Evolutionary conservation across 2,113 vertebrate species (phyloP).

Genomic region (Pteruthius melanotis): DNA sequence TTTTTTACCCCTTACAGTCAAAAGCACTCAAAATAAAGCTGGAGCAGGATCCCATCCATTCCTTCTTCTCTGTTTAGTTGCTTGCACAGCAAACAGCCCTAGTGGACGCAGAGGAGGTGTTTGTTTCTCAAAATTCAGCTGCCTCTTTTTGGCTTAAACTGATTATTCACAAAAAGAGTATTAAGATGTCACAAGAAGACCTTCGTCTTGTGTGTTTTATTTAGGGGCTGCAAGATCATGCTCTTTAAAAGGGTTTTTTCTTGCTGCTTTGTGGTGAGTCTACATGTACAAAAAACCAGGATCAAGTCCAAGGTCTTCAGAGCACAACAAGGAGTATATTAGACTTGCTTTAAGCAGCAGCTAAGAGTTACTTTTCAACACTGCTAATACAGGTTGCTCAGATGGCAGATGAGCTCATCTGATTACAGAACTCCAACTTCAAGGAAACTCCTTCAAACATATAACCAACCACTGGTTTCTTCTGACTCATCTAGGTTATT

Average conservation of each 20-base stretch:
- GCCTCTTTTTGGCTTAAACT: neutral
- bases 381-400: neutral
- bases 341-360: neutral
- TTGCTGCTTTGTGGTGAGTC: neutral
- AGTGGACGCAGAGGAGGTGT: neutral
- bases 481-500: neutral
- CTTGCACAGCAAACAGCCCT: neutral
- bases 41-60: neutral
- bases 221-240: neutral
- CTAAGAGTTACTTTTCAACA: neutral
- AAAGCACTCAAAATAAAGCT: neutral
- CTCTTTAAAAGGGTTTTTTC: neutral
- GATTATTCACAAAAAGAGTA: neutral
- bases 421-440: conserved; percentile 9
- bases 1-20: no score
- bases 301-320: neutral
- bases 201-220: neutral
- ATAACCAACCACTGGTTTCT: conserved; percentile 7
- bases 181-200: neutral
- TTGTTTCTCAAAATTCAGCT: neutral
- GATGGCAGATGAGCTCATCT: conserved; percentile 7
- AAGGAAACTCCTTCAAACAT: neutral
- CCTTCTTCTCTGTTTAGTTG: neutral
- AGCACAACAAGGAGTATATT: neutral
- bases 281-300: neutral